Evolutionary conservation across 1,140 invertebrate species (phyloP).

Genomic region (Epicauta chinensis): DNA sequence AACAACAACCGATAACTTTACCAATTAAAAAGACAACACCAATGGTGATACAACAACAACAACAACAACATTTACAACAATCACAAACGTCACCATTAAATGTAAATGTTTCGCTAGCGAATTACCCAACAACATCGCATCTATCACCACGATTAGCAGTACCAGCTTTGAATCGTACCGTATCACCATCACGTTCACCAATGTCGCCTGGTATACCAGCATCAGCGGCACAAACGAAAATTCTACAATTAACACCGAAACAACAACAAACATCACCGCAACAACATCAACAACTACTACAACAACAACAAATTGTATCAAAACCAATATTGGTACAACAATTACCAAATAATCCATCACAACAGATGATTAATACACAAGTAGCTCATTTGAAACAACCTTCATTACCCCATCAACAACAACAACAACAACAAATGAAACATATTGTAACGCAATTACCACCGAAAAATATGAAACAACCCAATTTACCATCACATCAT

Average conservation of each 20-base stretch:
- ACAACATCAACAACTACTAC: slow-evolving; percentile 15
- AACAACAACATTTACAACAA: slow-evolving; percentile 16
- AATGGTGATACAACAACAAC: slow-evolving; percentile 10
- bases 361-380: slow-evolving; percentile 27
- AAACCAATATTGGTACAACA: too few species aligned
- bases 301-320: slow-evolving; percentile 23
- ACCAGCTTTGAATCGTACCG: slow-evolving; percentile 13
- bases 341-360: slow-evolving; percentile 17
- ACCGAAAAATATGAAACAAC: too few species aligned
- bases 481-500: too few species aligned
- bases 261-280: slow-evolving; percentile 16
- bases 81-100: slow-evolving; percentile 27
- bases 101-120: slow-evolving; percentile 27
- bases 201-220: slow-evolving; percentile 26
- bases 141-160: slow-evolving; percentile 28
- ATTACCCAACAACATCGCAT: slow-evolving; percentile 20
- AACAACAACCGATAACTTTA: slow-evolving; percentile 1
- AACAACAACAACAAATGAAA: slow-evolving; percentile 19
- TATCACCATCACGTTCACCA: slow-evolving; percentile 39
- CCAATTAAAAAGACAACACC: slow-evolving; percentile 3
- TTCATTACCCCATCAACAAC: slow-evolving; percentile 15
- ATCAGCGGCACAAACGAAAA: slow-evolving; percentile 23
- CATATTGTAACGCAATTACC: slow-evolving; percentile 20
- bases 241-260: slow-evolving; percentile 26
- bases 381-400: slow-evolving; percentile 25